Evolutionary conservation across 2,888 invertebrate genomes (phyloP), one percentile per base, ranked within the genome.

Genomic region (Protodeltote pygarga): DNA sequence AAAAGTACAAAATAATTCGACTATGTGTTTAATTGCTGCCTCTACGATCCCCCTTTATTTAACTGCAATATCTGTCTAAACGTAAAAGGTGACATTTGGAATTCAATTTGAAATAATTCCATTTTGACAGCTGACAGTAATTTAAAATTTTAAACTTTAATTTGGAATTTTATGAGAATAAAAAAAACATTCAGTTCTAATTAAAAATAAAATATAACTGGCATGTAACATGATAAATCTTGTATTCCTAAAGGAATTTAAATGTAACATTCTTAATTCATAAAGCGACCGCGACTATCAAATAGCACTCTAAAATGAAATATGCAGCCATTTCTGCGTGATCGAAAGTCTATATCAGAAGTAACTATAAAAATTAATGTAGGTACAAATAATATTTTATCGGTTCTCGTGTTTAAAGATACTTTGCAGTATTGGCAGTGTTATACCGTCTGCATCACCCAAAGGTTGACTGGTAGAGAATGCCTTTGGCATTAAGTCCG

Each of bases 341-440:
- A 57, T 57, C 14, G 47, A 66, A 53, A 62, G 37, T 40, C 42
- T 21, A 16, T 35, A 28, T 45, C 50, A 53, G 45, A 46, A 51
- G 52, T 62, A 42, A 62, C 47, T 48, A 66, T 65, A 62, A 65
- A 65, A 66, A 66, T 21, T 58, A 46, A 66, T 58, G 42, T n/a
- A n/a, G n/a, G n/a, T 33, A 39, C 45, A 51, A 57, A 66, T 66
- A 62, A 66, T 62, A 62, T 63, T 66, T 64, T 62, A 64, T 66
- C 14, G 42, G 34, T 34, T 46, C 49, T 64, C 64, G 49, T 64
- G 64, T 50, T 53, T 47, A 37, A 53, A 66, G 66, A 39, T 57
- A 66, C 52, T 62, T 62, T 53, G 52, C 63, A 50, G n/a, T n/a
- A 65, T 53, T 62, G 63, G 53, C 40, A 58, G 38, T 50, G 41